Percentiles rank a stretch among this genome's conserved stretches.
Evolutionary conservation across 2,113 vertebrate species (phyloP).

Genomic region (Otocyon megalotis): DNA sequence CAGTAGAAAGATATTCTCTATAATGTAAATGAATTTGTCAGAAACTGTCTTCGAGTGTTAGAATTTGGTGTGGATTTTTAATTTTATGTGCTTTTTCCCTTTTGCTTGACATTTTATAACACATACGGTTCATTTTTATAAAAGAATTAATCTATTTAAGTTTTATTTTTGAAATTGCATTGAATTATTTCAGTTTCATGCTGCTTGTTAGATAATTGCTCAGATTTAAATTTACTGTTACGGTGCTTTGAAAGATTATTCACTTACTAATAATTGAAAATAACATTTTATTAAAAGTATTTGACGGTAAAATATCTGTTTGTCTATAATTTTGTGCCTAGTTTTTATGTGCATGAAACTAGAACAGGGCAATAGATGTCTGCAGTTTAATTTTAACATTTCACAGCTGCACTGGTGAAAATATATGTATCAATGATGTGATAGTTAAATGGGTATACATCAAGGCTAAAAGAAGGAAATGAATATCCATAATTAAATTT

Average conservation of each 20-base stretch:
- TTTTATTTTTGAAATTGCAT: constrained; percentile 10
- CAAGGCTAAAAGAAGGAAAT: constrained; percentile 71
- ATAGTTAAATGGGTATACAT: constrained; percentile 65
- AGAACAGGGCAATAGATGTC: constrained; percentile 1
- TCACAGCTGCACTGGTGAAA: constrained; percentile 44
- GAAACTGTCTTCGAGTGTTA: not conserved
- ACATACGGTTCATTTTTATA: not conserved
- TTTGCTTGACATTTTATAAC: not conserved
- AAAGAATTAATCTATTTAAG: not conserved
- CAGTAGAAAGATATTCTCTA: not conserved
- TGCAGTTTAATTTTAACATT: constrained; percentile 56
- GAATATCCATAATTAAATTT: constrained; percentile 72
- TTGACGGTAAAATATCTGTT: constrained; percentile 1
- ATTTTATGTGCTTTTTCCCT: not conserved
- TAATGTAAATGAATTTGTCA: not conserved
- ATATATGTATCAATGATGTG: constrained; percentile 50
- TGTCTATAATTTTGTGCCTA: not conserved
- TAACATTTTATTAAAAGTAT: not conserved
- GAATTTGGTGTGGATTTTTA: not conserved
- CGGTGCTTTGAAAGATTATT: constrained; percentile 1
- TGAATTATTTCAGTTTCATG: not conserved
- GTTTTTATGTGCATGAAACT: not conserved
- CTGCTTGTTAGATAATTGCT: not conserved
- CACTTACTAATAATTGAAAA: not conserved
- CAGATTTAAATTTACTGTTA: constrained; percentile 6